Conservation (phyloP, 2,113 vertebrate genomes). For the Lutjanus erythropterus region DNA sequence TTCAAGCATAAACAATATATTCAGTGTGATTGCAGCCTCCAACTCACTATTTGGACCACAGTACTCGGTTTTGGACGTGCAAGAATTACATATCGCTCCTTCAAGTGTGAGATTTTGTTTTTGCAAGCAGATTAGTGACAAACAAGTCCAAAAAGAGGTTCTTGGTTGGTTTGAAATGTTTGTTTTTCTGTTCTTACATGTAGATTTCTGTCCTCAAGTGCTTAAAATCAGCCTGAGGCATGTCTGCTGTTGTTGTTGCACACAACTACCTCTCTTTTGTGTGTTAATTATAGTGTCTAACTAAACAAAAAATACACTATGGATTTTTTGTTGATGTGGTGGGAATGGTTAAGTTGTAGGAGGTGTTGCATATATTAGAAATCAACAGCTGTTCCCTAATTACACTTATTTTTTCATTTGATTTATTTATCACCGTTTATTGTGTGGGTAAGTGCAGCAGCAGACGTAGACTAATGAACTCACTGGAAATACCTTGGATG, state of each 20-base stretch:
- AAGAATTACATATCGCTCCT: too few relatives aligned
- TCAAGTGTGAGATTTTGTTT: neutral
- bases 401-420: neutral
- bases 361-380: slow-evolving; percentile 10
- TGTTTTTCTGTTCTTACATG: slow-evolving; percentile 14
- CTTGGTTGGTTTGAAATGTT: slow-evolving; percentile 10
- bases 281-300: slow-evolving; percentile 26
- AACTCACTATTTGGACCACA: too few relatives aligned
- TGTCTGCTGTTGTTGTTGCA: slow-evolving; percentile 1
- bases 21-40: too few relatives aligned
- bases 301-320: slow-evolving; percentile 1
- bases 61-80: too few relatives aligned
- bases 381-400: slow-evolving; percentile 2
- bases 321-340: slow-evolving; percentile 2
- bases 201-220: neutral
- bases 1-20: too few relatives aligned
- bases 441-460: neutral
- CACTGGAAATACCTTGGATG: neutral
- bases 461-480: neutral
- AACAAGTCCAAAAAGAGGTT: neutral
- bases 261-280: slow-evolving; percentile 10
- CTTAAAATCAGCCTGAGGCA: slow-evolving; percentile 41
- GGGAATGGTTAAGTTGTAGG: neutral
- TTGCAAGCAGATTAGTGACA: slow-evolving; percentile 1
- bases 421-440: neutral